phyloP scores from a whole-genome alignment of 1,140 invertebrate species.

The Bombus soroeensis region DNA sequence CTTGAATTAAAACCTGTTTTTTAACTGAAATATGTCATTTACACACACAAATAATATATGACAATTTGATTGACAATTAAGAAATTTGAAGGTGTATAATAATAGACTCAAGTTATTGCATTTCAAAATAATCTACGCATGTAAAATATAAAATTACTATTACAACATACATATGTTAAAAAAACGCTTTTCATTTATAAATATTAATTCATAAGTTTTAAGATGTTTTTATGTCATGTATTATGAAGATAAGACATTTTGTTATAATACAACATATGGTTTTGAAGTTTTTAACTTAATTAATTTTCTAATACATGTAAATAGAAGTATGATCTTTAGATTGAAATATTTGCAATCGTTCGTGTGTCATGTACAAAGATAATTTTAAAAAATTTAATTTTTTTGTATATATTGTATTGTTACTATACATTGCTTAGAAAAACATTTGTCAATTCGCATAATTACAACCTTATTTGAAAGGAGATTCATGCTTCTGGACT shows the following conservation, averaged over 20 bases:
- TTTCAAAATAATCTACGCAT: neutral
- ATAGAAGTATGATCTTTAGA: neutral
- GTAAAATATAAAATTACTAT: slow-evolving; percentile 1
- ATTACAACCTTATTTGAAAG: slow-evolving; percentile 11
- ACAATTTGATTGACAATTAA: neutral
- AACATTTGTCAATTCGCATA: slow-evolving; percentile 29
- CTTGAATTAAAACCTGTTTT: slow-evolving; percentile 31
- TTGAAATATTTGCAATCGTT: slow-evolving; percentile 17
- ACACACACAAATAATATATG: neutral
- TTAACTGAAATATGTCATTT: neutral
- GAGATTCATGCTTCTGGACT: slow-evolving; percentile 22
- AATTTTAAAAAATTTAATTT: slow-evolving; percentile 23
- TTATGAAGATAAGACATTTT: slow-evolving; percentile 23
- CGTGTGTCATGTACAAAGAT: slow-evolving; percentile 16
- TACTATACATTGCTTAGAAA: slow-evolving; percentile 26
- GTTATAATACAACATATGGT: slow-evolving; percentile 9
- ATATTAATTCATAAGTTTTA: slow-evolving; percentile 1
- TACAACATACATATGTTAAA: neutral
- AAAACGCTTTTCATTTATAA: neutral
- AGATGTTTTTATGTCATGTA: neutral
- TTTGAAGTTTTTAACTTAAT: neutral
- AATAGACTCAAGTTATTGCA: neutral
- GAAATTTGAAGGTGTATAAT: neutral
- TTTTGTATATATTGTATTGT: neutral
- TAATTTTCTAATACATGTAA: slow-evolving; percentile 2